Evolutionary conservation across 1,140 invertebrate species (phyloP).

Genomic region (Sinella curviseta): DNA sequence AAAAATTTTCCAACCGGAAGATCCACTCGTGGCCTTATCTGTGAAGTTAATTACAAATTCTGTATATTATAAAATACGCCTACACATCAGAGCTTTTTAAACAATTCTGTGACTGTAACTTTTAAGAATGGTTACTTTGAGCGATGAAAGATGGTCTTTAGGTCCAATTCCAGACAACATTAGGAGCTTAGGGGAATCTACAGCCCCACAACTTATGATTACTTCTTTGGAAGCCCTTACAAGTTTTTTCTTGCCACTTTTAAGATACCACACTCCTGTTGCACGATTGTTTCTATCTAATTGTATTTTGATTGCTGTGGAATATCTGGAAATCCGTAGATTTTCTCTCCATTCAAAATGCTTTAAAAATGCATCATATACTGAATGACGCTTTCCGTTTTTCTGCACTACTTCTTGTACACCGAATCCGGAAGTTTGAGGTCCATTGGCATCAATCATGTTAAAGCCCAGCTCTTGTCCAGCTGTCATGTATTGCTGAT

Average conservation of each 20-base stretch:
- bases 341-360: constrained; percentile 27
- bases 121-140: constrained; percentile 32
- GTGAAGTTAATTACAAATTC: neutral
- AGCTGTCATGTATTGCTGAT: constrained; percentile 28
- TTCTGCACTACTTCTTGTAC: constrained; percentile 27
- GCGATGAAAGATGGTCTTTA: constrained; percentile 50
- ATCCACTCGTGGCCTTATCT: constrained; percentile 37
- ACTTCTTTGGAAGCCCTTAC: constrained; percentile 50
- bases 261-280: constrained; percentile 34
- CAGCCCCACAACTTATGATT: constrained; percentile 51
- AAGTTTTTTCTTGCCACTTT: constrained; percentile 34
- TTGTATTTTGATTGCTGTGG: constrained; percentile 32
- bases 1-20: constrained; percentile 42
- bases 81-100: no score
- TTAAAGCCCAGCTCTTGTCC: constrained; percentile 37
- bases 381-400: constrained; percentile 31
- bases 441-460: constrained; percentile 33
- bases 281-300: constrained; percentile 38
- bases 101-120: neutral
- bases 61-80: neutral
- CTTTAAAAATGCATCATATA: constrained; percentile 34
- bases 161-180: constrained; percentile 58
- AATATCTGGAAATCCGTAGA: constrained; percentile 36
- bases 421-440: constrained; percentile 29
- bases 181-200: constrained; percentile 54